A percentile compares a stretch with the other conserved stretches of the same genome.
Evolutionary conservation across 2,113 vertebrate genomes (phyloP).

Genomic region (Mormyrus iriodes): DNA sequence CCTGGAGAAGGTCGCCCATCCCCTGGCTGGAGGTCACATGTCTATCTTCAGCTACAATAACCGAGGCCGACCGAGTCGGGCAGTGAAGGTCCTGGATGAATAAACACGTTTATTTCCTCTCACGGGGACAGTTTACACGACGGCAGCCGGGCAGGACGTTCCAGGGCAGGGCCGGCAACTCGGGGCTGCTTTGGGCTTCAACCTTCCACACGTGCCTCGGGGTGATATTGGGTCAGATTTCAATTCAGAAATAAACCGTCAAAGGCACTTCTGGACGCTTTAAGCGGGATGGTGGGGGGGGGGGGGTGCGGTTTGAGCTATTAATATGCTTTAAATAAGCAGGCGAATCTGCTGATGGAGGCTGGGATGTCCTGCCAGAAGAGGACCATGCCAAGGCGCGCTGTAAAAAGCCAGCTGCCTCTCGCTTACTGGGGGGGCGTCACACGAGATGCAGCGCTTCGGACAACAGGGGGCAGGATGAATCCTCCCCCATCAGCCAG

Average conservation of each 20-base stretch:
- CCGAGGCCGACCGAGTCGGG: neutral
- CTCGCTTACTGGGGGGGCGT: neutral
- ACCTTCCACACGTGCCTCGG: neutral
- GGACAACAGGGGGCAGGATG: neutral
- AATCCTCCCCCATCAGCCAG: neutral
- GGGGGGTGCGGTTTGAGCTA: neutral
- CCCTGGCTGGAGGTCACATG: neutral
- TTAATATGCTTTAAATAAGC: slow-evolving; percentile 15
- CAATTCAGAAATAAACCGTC: neutral
- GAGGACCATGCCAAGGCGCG: neutral
- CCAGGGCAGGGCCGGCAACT: neutral
- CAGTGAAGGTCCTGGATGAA: neutral
- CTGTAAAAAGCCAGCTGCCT: neutral
- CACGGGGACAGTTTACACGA: neutral
- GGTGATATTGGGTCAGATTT: neutral
- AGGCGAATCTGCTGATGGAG: neutral
- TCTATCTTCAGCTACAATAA: neutral
- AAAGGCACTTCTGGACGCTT: neutral
- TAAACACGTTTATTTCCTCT: neutral
- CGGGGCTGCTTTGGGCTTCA: neutral
- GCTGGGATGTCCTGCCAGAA: neutral
- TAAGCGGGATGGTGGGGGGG: neutral
- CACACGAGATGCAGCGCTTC: neutral
- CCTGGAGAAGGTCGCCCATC: neutral
- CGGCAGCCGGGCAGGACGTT: neutral